Percentiles rank a stretch among this genome's conserved stretches.
Evolutionary conservation across 2,113 vertebrate species (phyloP).

Genomic region (Carlito syrichta): DNA sequence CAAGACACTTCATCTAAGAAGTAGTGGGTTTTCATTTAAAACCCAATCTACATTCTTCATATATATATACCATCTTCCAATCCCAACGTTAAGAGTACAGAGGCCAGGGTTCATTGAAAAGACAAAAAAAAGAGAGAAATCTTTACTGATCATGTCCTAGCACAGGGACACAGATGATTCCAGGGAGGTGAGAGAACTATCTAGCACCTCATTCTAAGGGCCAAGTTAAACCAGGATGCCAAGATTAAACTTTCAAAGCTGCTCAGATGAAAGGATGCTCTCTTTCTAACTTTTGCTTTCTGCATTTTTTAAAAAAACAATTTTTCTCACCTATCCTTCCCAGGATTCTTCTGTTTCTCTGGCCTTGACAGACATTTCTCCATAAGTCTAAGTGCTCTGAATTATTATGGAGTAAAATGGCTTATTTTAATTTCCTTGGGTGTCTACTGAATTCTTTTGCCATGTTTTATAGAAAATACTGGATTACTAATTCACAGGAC

Average conservation of each 20-base stretch:
- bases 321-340: not conserved
- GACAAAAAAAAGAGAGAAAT: not conserved
- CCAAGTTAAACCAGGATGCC: not conserved
- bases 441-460: slow-evolving; percentile 64
- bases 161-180: not conserved
- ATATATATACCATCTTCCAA: not conserved
- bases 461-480: slow-evolving; percentile 65
- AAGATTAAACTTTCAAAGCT: not conserved
- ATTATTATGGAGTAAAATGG: slow-evolving; percentile 54
- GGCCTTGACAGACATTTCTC: slow-evolving; percentile 48
- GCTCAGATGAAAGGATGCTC: not conserved
- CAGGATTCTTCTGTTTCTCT: slow-evolving; percentile 47
- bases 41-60: not conserved
- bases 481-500: slow-evolving; percentile 68
- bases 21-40: not conserved
- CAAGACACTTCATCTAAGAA: not conserved
- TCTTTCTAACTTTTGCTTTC: slow-evolving; percentile 9
- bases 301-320: not conserved
- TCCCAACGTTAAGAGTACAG: not conserved
- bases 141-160: not conserved
- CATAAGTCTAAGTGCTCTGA: slow-evolving; percentile 45
- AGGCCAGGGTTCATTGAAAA: not conserved
- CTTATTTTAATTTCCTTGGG: slow-evolving; percentile 69
- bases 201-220: not conserved
- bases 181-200: not conserved